Base-by-base conservation (phyloP, 2,888 invertebrate species). In the Hemaris fuciformis region DNA sequence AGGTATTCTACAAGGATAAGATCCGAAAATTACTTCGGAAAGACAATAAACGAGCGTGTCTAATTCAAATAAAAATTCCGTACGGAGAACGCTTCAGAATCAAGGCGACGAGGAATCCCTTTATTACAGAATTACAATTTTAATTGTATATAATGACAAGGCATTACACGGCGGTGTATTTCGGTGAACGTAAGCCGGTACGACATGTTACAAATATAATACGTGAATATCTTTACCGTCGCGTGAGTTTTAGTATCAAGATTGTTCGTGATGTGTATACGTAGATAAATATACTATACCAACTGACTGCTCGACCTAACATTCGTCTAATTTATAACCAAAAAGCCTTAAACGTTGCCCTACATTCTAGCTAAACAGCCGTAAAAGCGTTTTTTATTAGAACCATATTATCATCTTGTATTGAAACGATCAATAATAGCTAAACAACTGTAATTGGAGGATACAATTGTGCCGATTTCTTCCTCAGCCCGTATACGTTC, bases 91-190 rank as follows among this genome's bases (percentile, higher is more conserved):
- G 57, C 38, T 63, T 62, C 68, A 48, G 63, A 43, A 66, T 65
- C 68, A 70, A 70, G 65, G 65, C 56, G 65, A 58, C 57, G 62
- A n/a, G 34, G 18, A 60, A 67, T 65, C 64, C 67, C 72, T 74
- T 74, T 74, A 76, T 76, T 75, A 75, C 71, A 72, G 31, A 60
- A 25, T 48, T 48, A 46, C 46, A 46, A 70, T 73, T 73, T 73
- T 74, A 73, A 73, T 73, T 66, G 69, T 64, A 64, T 70, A 69
- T 71, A 70, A 71, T 71, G 71, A 65, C 68, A 62, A 43, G 65
- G 63, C 66, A 71, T 71, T 68, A 70, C 66, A 67, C 59, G 62
- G 61, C 62, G 62, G 15, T 8, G 48, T 48, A 23, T 48, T 8
- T 18, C 10, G 43, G 10, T n/a, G 2, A n/a, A 2, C 2, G 25